Evolutionary conservation across 1,140 invertebrate species (phyloP).

Genomic region (Antheraea mylitta): DNA sequence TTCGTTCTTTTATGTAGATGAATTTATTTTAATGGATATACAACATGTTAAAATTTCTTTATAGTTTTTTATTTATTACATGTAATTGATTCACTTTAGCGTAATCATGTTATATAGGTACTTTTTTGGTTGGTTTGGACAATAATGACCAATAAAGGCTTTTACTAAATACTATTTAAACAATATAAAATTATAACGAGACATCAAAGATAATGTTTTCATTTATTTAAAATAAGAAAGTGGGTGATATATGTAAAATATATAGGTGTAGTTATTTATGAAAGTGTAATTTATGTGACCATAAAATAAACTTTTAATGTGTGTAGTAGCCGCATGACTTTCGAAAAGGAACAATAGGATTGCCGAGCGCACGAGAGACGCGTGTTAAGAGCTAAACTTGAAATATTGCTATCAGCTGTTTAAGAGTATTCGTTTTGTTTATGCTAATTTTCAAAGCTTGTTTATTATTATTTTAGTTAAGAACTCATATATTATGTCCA

Average conservation of each 20-base stretch:
- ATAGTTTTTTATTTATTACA: too few relatives aligned
- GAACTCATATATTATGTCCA: not conserved
- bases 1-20: not conserved
- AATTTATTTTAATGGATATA: too few relatives aligned
- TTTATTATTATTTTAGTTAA: not conserved
- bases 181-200: too few relatives aligned
- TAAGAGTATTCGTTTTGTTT: slow-evolving; percentile 23
- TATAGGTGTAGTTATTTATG: not conserved
- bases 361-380: slow-evolving; percentile 37
- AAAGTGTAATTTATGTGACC: slow-evolving; percentile 26
- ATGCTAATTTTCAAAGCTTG: slow-evolving; percentile 17
- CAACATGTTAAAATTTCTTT: too few relatives aligned
- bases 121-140: too few relatives aligned
- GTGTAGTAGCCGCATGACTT: slow-evolving; percentile 24
- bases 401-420: slow-evolving; percentile 41
- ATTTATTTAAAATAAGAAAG: not conserved
- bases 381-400: slow-evolving; percentile 27
- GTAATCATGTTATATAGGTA: too few relatives aligned
- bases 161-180: too few relatives aligned
- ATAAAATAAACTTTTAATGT: slow-evolving; percentile 53
- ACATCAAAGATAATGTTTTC: too few relatives aligned
- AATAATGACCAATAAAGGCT: too few relatives aligned
- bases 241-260: not conserved
- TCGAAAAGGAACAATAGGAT: slow-evolving; percentile 60
- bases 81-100: too few relatives aligned